A percentile compares a stretch with the other conserved stretches of the same genome.
Conservation (phyloP, 2,888 invertebrate species). For the Oscheius onirici region DNA sequence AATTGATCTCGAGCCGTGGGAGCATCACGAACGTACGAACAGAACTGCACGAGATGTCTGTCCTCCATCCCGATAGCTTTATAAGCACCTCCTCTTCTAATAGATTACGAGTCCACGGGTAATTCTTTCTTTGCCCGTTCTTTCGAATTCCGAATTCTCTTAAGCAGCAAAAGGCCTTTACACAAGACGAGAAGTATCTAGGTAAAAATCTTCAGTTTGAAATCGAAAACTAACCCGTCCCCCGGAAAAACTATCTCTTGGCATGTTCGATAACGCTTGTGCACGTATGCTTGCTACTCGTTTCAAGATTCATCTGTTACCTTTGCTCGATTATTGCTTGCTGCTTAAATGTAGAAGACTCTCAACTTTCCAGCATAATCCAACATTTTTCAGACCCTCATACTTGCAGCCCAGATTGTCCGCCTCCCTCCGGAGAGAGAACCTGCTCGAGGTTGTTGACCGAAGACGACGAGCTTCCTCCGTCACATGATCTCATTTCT, state of each 20-base stretch:
- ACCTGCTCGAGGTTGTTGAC: background rate
- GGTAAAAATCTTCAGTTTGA: background rate
- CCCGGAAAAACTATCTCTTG: background rate
- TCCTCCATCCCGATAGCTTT: constrained; percentile 9
- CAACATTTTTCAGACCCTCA: constrained; percentile 9
- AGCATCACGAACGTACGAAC: constrained; percentile 22
- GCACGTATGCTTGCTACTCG: background rate
- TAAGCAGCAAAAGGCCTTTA: background rate
- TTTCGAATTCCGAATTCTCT: background rate
- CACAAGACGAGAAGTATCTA: background rate
- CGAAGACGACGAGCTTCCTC: constrained; percentile 19
- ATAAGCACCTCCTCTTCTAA: background rate
- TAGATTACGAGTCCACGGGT: background rate
- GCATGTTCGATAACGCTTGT: background rate
- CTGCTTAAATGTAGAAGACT: too few species aligned
- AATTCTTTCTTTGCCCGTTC: background rate
- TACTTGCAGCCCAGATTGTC: constrained; percentile 14
- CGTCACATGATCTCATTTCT: constrained; percentile 12
- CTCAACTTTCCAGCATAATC: background rate
- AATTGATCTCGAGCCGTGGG: constrained; percentile 23
- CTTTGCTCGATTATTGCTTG: background rate
- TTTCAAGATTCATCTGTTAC: background rate
- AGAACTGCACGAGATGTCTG: constrained; percentile 24
- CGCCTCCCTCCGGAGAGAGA: background rate
- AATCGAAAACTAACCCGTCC: background rate